Evolutionary conservation across 37 sponge, comb jelly and placozoan genomes (phyloP).

Genomic region (Ianthella basta): DNA sequence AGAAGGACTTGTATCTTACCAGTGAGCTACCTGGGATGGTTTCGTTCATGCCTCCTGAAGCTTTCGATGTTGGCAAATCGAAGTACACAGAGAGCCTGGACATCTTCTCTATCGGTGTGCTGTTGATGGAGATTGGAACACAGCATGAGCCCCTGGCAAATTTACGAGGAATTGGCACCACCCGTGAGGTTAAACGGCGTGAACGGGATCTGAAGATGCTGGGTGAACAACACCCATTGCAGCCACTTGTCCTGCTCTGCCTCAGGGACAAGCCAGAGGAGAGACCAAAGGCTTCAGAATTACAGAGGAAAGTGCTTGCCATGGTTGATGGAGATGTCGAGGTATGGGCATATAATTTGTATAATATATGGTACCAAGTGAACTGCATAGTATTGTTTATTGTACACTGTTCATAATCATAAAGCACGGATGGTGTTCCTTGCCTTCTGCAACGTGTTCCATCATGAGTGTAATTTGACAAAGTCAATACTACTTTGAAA

Average conservation of each 20-base stretch:
- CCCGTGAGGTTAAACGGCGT: background rate
- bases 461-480: too few species aligned
- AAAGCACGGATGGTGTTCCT: too few species aligned
- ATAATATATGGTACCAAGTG: too few species aligned
- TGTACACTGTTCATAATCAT: too few species aligned
- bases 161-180: background rate
- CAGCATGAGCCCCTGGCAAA: background rate
- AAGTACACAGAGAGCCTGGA: background rate
- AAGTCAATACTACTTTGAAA: too few species aligned
- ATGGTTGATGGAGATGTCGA: too few species aligned
- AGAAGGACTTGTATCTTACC: background rate
- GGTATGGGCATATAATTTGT: too few species aligned
- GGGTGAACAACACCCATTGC: background rate
- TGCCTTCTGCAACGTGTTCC: too few species aligned
- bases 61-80: background rate
- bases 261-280: background rate
- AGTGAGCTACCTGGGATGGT: background rate
- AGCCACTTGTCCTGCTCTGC: background rate
- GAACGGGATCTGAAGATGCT: background rate
- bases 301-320: too few species aligned
- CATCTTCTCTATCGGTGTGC: constrained; percentile 20
- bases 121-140: constrained; percentile 11
- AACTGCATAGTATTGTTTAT: too few species aligned
- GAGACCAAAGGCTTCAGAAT: background rate
- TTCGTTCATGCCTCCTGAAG: constrained; percentile 16